phyloP scores from a whole-genome alignment of 2,113 vertebrate genomes.

The Podiceps cristatus region DNA sequence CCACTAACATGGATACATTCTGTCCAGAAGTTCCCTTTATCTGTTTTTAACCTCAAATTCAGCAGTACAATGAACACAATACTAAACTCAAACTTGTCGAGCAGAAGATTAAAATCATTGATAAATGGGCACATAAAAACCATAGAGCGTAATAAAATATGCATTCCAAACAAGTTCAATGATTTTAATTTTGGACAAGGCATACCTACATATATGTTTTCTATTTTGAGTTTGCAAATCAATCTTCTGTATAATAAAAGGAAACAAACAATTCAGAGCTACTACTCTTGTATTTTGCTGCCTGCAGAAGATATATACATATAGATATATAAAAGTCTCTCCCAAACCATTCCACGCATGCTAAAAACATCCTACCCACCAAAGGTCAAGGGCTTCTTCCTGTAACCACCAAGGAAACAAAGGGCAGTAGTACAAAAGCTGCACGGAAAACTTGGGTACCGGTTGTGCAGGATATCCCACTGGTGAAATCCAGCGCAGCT shows the following conservation, averaged over 20 bases:
- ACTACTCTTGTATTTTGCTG: background rate
- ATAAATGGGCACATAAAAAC: background rate
- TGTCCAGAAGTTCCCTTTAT: background rate
- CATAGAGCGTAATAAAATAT: background rate
- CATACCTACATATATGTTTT: background rate
- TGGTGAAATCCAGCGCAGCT: background rate
- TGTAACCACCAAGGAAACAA: background rate
- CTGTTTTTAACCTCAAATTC: background rate
- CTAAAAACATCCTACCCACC: background rate
- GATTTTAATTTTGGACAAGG: background rate
- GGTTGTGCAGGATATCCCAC: background rate
- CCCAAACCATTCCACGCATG: background rate
- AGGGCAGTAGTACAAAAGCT: background rate
- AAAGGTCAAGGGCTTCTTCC: slow-evolving; percentile 35
- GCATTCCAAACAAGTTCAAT: background rate
- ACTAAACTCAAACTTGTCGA: background rate
- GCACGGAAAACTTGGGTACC: background rate
- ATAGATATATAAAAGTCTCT: background rate
- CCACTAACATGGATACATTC: background rate
- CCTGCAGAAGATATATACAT: background rate
- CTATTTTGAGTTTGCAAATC: background rate
- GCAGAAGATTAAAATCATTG: background rate
- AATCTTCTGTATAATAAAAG: background rate
- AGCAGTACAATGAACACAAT: background rate
- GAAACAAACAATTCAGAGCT: background rate